Conservation (phyloP, 2,888 invertebrate genomes). For the Cataglyphis cursor region DNA sequence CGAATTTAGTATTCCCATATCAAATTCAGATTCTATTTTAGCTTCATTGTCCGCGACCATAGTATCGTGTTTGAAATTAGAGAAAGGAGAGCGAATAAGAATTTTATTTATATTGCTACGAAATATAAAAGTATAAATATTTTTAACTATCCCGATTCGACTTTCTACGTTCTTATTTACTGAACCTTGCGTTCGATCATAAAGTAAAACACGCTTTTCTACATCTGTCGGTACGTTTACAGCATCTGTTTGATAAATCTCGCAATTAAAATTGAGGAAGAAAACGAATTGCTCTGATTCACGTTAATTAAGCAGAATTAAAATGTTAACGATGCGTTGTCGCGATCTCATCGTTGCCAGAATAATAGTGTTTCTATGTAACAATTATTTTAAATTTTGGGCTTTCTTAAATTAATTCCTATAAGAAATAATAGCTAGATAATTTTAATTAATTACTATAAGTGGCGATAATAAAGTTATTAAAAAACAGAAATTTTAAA, state of each 20-base stretch:
- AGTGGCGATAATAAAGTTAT: not conserved
- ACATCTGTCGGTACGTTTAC: not conserved
- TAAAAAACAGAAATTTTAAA: not conserved
- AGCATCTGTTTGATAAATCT: not conserved
- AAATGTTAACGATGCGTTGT: not conserved
- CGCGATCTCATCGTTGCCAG: not conserved
- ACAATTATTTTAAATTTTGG: not conserved
- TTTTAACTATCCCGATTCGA: constrained; percentile 37
- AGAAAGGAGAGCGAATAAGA: not conserved
- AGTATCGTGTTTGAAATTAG: not conserved
- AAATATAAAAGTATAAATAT: constrained; percentile 51
- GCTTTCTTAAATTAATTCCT: constrained; percentile 3
- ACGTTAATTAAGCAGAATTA: constrained; percentile 34
- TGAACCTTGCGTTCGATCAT: constrained; percentile 47
- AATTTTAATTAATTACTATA: constrained; percentile 21
- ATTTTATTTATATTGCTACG: constrained; percentile 32
- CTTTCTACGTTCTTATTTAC: constrained; percentile 72
- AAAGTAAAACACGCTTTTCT: constrained; percentile 36
- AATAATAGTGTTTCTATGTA: not conserved
- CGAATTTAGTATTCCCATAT: not conserved
- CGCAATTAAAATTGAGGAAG: constrained; percentile 53
- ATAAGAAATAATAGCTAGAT: not conserved
- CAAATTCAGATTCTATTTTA: not conserved
- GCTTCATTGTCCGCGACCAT: not conserved
- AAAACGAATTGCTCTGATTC: constrained; percentile 18